A percentile compares a stretch with the other conserved stretches of the same genome.
These are phyloP conservation scores for Amphimallon solstitiale DNA, from an alignment of 2,888 invertebrate species.

Conservation along the genomic window DNA sequence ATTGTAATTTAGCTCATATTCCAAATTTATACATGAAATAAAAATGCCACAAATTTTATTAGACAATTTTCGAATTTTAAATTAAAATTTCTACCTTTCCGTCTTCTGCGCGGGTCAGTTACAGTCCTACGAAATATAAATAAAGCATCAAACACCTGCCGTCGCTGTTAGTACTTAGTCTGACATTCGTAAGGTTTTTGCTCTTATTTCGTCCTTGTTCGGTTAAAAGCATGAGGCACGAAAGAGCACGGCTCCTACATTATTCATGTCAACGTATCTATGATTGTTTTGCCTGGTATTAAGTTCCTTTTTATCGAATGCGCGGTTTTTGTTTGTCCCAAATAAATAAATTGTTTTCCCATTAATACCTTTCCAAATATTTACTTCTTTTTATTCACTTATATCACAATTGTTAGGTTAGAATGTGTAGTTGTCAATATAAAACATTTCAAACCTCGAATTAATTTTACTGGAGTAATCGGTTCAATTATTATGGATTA, in stretches of 20 bases:
- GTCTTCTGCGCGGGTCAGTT: background rate
- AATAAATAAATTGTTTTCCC: slow-evolving; percentile 1
- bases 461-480: no score
- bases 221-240: slow-evolving; percentile 9
- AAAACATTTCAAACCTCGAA: no score
- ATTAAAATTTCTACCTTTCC: background rate
- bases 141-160: slow-evolving; percentile 32
- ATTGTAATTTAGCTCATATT: no score
- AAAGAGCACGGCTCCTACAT: slow-evolving; percentile 10
- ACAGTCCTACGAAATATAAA: slow-evolving; percentile 6
- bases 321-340: background rate
- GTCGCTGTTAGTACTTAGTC: slow-evolving; percentile 24
- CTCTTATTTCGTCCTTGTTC: slow-evolving; percentile 5
- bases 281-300: slow-evolving; percentile 17
- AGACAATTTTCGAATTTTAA: background rate
- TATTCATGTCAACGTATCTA: slow-evolving; percentile 23
- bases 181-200: slow-evolving; percentile 30
- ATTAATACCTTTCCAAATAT: no score
- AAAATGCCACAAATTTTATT: no score
- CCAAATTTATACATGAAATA: no score
- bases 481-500: no score
- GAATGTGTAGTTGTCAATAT: no score
- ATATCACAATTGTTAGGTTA: background rate
- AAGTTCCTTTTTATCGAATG: slow-evolving; percentile 2
- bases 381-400: background rate